A percentile compares a stretch with the other conserved stretches of the same genome.
These are phyloP conservation scores for Dryobota labecula DNA, from an alignment of 2,888 invertebrate genomes.

Conservation along the genomic window DNA sequence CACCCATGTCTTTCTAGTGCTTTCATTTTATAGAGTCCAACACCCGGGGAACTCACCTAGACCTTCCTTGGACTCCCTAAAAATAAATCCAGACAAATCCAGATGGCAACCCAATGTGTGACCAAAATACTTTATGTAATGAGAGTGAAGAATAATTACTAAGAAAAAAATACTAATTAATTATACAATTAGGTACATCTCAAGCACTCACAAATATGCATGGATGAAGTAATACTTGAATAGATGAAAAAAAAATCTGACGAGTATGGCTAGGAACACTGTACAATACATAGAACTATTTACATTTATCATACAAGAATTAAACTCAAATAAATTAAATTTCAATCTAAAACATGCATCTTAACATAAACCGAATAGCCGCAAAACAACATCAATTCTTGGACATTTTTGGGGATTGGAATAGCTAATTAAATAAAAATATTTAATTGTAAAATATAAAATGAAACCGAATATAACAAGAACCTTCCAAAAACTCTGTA, in stretches of 20 bases:
- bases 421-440: conserved; percentile 11
- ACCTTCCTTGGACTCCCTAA: conserved; percentile 1
- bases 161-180: conserved; percentile 33
- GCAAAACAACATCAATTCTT: conserved; percentile 33
- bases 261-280: conserved; percentile 43
- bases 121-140: conserved; percentile 41
- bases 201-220: conserved; percentile 56
- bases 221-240: conserved; percentile 37
- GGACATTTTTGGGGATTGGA: conserved; percentile 27
- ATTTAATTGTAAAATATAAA: background rate
- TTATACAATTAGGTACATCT: conserved; percentile 37
- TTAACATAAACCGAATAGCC: conserved; percentile 28
- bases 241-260: conserved; percentile 36
- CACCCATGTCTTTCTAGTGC: background rate
- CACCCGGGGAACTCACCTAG: background rate
- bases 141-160: conserved; percentile 27
- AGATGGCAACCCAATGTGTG: conserved; percentile 38
- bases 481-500: conserved; percentile 10
- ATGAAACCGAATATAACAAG: conserved; percentile 10
- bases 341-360: conserved; percentile 57
- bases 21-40: background rate
- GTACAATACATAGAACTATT: conserved; percentile 48
- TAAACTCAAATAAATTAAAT: conserved; percentile 32
- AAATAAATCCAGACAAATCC: conserved; percentile 4
- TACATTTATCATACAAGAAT: conserved; percentile 42